Evolutionary conservation across 2,888 invertebrate genomes (phyloP), one percentile per base, ranked within the genome.

Genomic region (Lagria hirta): DNA sequence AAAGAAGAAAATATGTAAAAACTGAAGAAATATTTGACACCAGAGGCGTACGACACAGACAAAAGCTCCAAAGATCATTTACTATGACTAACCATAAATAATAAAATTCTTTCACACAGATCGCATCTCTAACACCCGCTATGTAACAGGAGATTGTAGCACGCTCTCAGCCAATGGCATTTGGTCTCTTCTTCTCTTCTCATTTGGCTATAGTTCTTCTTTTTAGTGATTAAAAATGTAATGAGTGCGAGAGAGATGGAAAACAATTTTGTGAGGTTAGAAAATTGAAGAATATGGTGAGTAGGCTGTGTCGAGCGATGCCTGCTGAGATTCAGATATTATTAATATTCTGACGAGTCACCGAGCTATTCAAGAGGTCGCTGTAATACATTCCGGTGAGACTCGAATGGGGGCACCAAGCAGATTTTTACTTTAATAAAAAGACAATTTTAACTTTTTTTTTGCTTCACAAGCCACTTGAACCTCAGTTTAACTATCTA

Each of bases 341-440:
- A 63, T 63, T 64, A 63, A 64, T 64, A 64, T 64, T 64, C 64
- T 61, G 61, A 58, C 64, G 60, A 64, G 64, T 64, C 64, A 64
- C 62, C 58, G 60, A 63, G 61, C 56, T 62, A 63, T 63, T 64
- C 61, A 57, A 59, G 51, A 49, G 51, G 51, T 58, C 49, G 55
- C 54, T 52, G 49, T 46, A 40, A 37, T 52, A 45, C 42, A 36
- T 51, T 53, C 51, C 51, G 47, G 43, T n/a, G n/a, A n/a, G n/a
- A n/a, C n/a, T n/a, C n/a, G n/a, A n/a, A n/a, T n/a, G n/a, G n/a
- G n/a, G n/a, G n/a, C n/a, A n/a, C n/a, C n/a, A n/a, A n/a, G n/a
- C n/a, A n/a, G n/a, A n/a, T n/a, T n/a, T n/a, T n/a, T n/a, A n/a
- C n/a, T n/a, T n/a, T n/a, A n/a, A n/a, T n/a, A n/a, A n/a, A n/a